Evolutionary conservation across 2,113 vertebrate species (phyloP), one percentile per base, ranked within the genome.

Genomic region (Sinocyclocheilus rhinocerous): DNA sequence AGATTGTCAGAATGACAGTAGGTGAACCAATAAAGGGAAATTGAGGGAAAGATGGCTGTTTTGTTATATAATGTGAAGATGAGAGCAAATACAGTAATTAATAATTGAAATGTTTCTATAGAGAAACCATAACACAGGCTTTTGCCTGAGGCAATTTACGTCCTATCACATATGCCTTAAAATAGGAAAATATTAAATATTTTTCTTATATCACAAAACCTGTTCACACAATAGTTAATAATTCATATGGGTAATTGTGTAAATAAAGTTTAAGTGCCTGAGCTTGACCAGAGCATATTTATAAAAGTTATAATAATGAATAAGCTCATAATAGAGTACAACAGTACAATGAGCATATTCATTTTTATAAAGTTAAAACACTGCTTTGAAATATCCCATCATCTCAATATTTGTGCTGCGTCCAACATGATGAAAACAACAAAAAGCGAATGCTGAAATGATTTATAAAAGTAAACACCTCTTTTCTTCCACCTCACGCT

Each of bases 401-500:
- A 45, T 48, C 36, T 81, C 36, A 26, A 69, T 15, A 80, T 80
- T 80, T 42, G 33, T 59, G 77, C 33, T 79, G 76, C 22, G 6
- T 79, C 76, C 52, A 59, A 61, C 78, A 48, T 12, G 63, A 69
- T 7, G 16, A 50, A 69, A 45, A 18, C 42, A 50, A 52, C 4
- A 22, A 69, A 82, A 50, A 70, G 24, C 16, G 39, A 85, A 65
- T 65, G 52, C 57, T 12, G 45, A 16, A 79, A 80, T 85, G 50
- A 70, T 29, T 65, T 26, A 70, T 16, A 72, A 79, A 85, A 13
- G 61, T 39, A 48, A 76, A 76, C 22, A 36, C 2, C 73, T 48
- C 57, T 86, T 79, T 87, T 91, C 84, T 89, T 89, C 92, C 52
- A 9, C 70, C 76, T 87, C 91, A 91, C 77, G 61, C 52, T 18